Evolutionary conservation across 2,888 invertebrate species (phyloP), one percentile per base, ranked within the genome.

Genomic region (Epinotia nisella): DNA sequence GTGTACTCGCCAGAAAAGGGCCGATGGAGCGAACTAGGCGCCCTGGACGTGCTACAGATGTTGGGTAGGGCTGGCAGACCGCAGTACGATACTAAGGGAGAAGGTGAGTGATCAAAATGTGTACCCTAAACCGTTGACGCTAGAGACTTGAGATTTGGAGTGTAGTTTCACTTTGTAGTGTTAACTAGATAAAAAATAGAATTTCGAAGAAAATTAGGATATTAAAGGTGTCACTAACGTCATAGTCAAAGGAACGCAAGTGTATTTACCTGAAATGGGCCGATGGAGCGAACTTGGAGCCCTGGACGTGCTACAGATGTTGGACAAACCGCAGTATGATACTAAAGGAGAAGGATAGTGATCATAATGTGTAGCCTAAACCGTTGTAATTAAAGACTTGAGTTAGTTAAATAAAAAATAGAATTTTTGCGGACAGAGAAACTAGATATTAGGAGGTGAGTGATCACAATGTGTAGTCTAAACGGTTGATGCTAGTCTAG

Each of bases 1-100:
- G 97, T 99, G 70, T 99, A 99, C 90, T 99, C 97, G 84, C 98
- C 99, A 0, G 99, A 99, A 90, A 98, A 98, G 87, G 99, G 99
- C 0, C 95, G 99, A 71, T 99, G 99, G 99, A 97, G 98, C 1
- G 99, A 99, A 90, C 93, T 99, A 65, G 98, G 99, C 4, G 99
- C 99, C 2, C 92, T 99, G 35, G 99, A 99, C 91, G 99, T 99
- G 17, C 94, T 99, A 75, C 99, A 99, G 94, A 99, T 99, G 99
- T 90, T 99, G 86, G 99, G 99, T 71, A 94, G 99, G 81, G 99
- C 99, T 64, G 99, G 99, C 74, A 95, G 99, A 21, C 99, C 99
- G 0, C 99, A 99, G 93, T 99, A 99, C 89, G 99, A 99, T 86
- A 98, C 98, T 0, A 98, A 99, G 92, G 99, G 92, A 2, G 91